Conservation (phyloP, 2,797 vertebrate species). For the Sebastes trivittatus region DNA sequence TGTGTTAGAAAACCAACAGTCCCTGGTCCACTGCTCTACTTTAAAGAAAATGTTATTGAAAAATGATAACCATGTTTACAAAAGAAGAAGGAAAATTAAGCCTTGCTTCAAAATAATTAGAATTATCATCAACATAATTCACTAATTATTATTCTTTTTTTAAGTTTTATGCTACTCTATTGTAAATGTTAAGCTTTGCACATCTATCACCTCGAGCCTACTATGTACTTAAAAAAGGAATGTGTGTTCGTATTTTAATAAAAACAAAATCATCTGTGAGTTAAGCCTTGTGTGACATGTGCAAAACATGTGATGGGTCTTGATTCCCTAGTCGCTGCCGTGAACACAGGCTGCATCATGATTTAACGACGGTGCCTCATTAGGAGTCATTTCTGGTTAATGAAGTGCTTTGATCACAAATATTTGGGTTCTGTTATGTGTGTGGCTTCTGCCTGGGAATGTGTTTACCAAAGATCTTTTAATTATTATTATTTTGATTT, state of each 20-base stretch:
- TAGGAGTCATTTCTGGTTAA: background rate
- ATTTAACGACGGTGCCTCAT: background rate
- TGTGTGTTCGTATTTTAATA: constrained; percentile 2
- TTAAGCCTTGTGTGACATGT: background rate
- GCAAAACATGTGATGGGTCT: background rate
- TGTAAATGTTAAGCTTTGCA: background rate
- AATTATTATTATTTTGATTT: background rate
- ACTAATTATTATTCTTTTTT: background rate
- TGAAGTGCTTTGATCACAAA: background rate
- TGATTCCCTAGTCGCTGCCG: background rate
- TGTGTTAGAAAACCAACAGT: background rate
- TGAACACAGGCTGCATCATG: background rate
- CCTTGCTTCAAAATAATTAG: background rate
- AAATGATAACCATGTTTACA: background rate
- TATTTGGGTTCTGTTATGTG: background rate
- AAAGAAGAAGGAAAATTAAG: background rate
- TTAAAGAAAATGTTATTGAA: background rate
- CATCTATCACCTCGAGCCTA: background rate
- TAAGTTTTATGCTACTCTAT: background rate
- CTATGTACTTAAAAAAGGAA: background rate
- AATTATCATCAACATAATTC: background rate
- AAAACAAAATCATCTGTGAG: background rate
- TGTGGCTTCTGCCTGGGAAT: background rate
- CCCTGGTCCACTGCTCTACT: background rate
- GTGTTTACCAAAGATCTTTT: background rate